Percentiles rank a stretch among this genome's conserved stretches.
phyloP scores from a whole-genome alignment of 1,140 invertebrate genomes.

The Caerostris extrusa region DNA sequence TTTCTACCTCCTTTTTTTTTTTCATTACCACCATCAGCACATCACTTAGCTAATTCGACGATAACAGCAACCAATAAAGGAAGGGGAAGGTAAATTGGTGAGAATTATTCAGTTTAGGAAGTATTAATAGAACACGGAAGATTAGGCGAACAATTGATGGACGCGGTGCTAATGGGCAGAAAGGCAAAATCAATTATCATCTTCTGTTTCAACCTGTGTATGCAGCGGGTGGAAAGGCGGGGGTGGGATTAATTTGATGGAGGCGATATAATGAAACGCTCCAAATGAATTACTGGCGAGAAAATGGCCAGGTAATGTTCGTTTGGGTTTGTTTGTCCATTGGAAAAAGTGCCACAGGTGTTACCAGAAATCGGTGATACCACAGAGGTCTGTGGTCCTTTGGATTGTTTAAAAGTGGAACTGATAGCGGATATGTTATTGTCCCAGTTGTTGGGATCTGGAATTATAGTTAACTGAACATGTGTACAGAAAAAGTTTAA shows the following conservation, averaged over 20 bases:
- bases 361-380: background rate
- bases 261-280: constrained; percentile 34
- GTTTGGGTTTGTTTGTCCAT: constrained; percentile 24
- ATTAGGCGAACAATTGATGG: constrained; percentile 35
- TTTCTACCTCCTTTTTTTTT: background rate
- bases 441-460: background rate
- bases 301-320: constrained; percentile 13
- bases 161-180: constrained; percentile 5
- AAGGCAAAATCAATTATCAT: constrained; percentile 34
- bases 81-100: background rate
- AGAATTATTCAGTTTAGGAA: background rate
- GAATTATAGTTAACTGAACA: too few relatives aligned
- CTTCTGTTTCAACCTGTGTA: constrained; percentile 16
- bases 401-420: background rate
- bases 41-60: background rate
- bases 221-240: background rate
- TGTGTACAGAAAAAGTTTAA: too few relatives aligned
- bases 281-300: background rate
- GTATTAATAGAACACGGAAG: constrained; percentile 21
- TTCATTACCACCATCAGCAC: background rate
- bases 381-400: background rate
- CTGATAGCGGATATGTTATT: background rate
- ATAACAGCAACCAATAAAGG: constrained; percentile 23
- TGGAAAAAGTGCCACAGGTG: constrained; percentile 33
- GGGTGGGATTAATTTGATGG: constrained; percentile 29